These are phyloP conservation scores for Euschistus heros DNA, from an alignment of 1,140 invertebrate genomes.

Conservation along the genomic window DNA sequence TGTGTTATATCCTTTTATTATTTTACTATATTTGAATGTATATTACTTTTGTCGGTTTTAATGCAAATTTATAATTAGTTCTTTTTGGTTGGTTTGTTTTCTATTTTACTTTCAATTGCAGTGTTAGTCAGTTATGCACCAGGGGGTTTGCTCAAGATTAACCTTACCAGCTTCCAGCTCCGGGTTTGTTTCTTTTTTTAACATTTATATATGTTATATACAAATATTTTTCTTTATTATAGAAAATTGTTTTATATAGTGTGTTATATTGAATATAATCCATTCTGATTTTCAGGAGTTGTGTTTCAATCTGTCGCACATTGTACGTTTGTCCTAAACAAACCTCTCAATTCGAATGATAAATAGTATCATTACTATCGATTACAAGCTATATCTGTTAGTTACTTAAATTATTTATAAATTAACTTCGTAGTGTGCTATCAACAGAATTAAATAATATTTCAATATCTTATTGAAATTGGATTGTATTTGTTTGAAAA, in stretches of 20 bases:
- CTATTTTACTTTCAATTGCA: not conserved
- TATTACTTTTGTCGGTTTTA: not conserved
- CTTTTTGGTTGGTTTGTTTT: not conserved
- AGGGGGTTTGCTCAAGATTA: slow-evolving; percentile 9
- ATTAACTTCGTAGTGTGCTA: too few species aligned
- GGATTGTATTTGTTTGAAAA: too few species aligned
- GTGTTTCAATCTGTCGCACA: not conserved
- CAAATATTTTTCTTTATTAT: not conserved
- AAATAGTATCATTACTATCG: too few species aligned
- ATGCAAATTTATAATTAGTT: not conserved
- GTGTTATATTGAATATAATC: not conserved
- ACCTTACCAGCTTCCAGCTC: slow-evolving; percentile 7
- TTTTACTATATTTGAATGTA: not conserved
- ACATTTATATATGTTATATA: not conserved
- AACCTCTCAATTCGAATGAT: not conserved
- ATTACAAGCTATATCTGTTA: too few species aligned
- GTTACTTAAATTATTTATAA: too few species aligned
- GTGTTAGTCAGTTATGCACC: not conserved
- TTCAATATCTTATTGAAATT: too few species aligned
- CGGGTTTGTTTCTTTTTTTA: slow-evolving; percentile 4
- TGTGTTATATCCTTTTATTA: too few species aligned
- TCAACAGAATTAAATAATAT: too few species aligned
- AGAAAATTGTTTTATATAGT: not conserved
- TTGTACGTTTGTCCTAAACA: not conserved
- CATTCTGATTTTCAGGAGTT: not conserved